Base-by-base conservation (phyloP, 23 tunicate genomes). In the Styela clava region DNA sequence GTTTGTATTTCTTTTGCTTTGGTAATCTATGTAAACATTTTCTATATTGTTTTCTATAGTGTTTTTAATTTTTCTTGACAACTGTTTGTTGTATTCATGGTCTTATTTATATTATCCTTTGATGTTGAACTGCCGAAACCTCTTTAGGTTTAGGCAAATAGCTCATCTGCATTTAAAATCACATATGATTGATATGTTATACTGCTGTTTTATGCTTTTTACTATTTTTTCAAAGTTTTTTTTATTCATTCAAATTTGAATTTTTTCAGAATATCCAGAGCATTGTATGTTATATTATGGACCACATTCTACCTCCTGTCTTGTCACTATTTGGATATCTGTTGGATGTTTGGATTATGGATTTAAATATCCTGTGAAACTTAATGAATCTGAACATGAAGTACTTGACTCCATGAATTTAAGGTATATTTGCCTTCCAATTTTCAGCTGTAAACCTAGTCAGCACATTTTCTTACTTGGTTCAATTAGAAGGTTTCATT, bases 271-370 rank as follows among this genome's bases (percentile, higher is more conserved):
- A 27, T 76, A 44, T 24, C 81, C 81, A 5, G 65, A 52, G 5
- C 7, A 36, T 29, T 76, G 81, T 30, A 35, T 24, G 12, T 27
- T 44, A 56, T 76, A 76, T 52, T 82, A 71, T 71, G 85, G 85
- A 0, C 78, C 37, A 2, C 74, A 82, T 32, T 19, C 78, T 19
- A 44, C 52, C 2, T 63, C 28, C 36, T 82, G 85, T 82, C 37
- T 82, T 5, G 32, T 16, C 25, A 69, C 85, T 2, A 71, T 82
- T 0, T 82, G 85, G 85, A 19, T 28, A 35, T 34, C 3, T 44
- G 85, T 82, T 34, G 78, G 61, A 16, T 71, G 77, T 71, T 71
- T 71, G 37, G 64, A 76, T 25, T 52, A 36, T 33, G 81, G 81
- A 20, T 24, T n/a, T 18, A 76, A 76, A 29, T 52, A 33, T 76